These are phyloP conservation scores for Mastacembelus armatus DNA, from an alignment of 2,797 vertebrate species.

Conservation along the genomic window DNA sequence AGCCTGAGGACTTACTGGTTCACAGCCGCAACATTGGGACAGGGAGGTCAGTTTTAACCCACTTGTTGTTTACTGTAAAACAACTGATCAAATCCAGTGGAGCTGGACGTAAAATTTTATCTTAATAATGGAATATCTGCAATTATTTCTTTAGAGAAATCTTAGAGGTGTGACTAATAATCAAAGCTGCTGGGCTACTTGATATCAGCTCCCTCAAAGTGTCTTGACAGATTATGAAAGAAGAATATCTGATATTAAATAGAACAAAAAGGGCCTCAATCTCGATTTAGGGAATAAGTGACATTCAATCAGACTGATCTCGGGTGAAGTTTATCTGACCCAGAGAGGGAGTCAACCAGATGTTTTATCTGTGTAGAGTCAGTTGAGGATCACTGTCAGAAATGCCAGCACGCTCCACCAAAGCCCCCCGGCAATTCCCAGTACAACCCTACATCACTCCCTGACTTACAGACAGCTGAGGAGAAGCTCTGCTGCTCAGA, in stretches of 20 bases:
- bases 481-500: slow-evolving; percentile 50
- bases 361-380: slow-evolving; percentile 61
- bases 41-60: slow-evolving; percentile 24
- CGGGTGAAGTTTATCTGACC: slow-evolving; percentile 56
- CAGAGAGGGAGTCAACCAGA: slow-evolving; percentile 60
- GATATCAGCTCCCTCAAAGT: slow-evolving; percentile 16
- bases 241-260: slow-evolving; percentile 43
- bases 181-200: slow-evolving; percentile 7
- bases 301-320: slow-evolving; percentile 62
- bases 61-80: slow-evolving; percentile 42
- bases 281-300: slow-evolving; percentile 28
- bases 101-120: not conserved
- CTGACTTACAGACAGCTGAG: slow-evolving; percentile 66
- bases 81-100: slow-evolving; percentile 27
- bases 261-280: slow-evolving; percentile 10
- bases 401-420: slow-evolving; percentile 66
- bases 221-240: slow-evolving; percentile 18
- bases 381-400: slow-evolving; percentile 62
- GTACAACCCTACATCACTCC: slow-evolving; percentile 68
- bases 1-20: slow-evolving; percentile 73
- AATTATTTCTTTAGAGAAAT: slow-evolving; percentile 8
- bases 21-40: slow-evolving; percentile 35
- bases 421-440: slow-evolving; percentile 52
- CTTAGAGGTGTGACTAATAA: slow-evolving; percentile 13
- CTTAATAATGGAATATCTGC: slow-evolving; percentile 17